These are phyloP conservation scores for Aphelinus atriplicis DNA, from an alignment of 1,140 invertebrate genomes.

Conservation along the genomic window DNA sequence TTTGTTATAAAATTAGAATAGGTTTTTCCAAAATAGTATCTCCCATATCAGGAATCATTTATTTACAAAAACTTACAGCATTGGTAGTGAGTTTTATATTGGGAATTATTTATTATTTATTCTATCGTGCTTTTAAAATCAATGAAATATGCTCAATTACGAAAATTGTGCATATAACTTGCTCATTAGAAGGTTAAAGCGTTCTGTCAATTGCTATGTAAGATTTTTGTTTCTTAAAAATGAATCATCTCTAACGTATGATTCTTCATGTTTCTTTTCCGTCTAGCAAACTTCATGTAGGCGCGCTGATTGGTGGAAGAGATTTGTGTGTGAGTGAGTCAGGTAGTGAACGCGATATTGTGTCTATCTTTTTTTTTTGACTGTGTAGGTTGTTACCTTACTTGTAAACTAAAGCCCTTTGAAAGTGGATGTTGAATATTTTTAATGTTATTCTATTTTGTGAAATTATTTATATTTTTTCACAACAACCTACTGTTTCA, in stretches of 20 bases:
- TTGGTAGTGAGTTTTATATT: no score
- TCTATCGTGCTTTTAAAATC: no score
- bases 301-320: slow-evolving; percentile 68
- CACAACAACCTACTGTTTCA: slow-evolving; percentile 11
- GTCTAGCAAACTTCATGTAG: slow-evolving; percentile 80
- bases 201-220: not conserved
- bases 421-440: slow-evolving; percentile 34
- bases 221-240: slow-evolving; percentile 10
- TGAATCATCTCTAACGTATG: slow-evolving; percentile 55
- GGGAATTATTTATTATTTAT: no score
- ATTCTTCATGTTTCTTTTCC: slow-evolving; percentile 62
- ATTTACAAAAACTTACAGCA: no score
- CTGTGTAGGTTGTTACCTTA: slow-evolving; percentile 37
- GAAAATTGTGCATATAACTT: no score
- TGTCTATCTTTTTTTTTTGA: slow-evolving; percentile 48
- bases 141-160: no score
- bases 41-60: no score
- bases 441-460: slow-evolving; percentile 21
- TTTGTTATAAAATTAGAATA: no score
- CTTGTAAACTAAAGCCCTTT: slow-evolving; percentile 21
- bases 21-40: no score
- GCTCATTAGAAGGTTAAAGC: no score
- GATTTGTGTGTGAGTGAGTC: slow-evolving; percentile 66
- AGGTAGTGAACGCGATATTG: slow-evolving; percentile 63
- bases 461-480: not conserved